These are phyloP conservation scores for Notodonta ziczac DNA, from an alignment of 2,888 invertebrate species.

Conservation along the genomic window DNA sequence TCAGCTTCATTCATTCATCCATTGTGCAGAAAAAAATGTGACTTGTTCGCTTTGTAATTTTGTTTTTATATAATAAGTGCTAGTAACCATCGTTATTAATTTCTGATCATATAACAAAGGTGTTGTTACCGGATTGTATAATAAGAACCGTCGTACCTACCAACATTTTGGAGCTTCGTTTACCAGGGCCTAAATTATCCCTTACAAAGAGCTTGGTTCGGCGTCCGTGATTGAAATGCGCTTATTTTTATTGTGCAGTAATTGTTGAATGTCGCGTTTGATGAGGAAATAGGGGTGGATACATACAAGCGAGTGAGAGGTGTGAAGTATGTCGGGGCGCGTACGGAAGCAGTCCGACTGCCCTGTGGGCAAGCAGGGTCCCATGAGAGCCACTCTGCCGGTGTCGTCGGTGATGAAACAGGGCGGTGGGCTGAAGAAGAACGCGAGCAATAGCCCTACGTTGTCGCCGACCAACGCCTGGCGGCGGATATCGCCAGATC, in stretches of 20 bases:
- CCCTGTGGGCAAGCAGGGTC: slow-evolving; percentile 85
- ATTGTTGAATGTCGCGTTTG: slow-evolving; percentile 50
- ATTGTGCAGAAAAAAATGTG: slow-evolving; percentile 82
- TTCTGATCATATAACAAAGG: slow-evolving; percentile 50
- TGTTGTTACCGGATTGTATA: slow-evolving; percentile 47
- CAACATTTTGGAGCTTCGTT: slow-evolving; percentile 24
- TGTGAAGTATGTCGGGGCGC: slow-evolving; percentile 83
- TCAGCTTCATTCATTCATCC: slow-evolving; percentile 79
- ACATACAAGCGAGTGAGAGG: slow-evolving; percentile 44
- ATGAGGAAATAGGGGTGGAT: slow-evolving; percentile 46
- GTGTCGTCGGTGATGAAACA: slow-evolving; percentile 89
- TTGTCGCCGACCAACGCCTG: slow-evolving; percentile 88
- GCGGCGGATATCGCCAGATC: slow-evolving; percentile 89
- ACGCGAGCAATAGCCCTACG: slow-evolving; percentile 86
- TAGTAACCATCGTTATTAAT: slow-evolving; percentile 58
- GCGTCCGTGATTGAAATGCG: slow-evolving; percentile 65
- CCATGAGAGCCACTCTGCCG: slow-evolving; percentile 91
- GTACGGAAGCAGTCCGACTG: slow-evolving; percentile 88
- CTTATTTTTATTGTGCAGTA: slow-evolving; percentile 63
- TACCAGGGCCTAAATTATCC: slow-evolving; percentile 60
- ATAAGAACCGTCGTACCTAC: slow-evolving; percentile 34
- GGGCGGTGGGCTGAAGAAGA: slow-evolving; percentile 85
- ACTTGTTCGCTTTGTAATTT: slow-evolving; percentile 75
- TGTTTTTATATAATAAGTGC: slow-evolving; percentile 70
- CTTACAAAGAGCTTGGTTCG: slow-evolving; percentile 75